phyloP scores from a whole-genome alignment of 2,888 invertebrate species.

The Glyphotaelius pellucidus region DNA sequence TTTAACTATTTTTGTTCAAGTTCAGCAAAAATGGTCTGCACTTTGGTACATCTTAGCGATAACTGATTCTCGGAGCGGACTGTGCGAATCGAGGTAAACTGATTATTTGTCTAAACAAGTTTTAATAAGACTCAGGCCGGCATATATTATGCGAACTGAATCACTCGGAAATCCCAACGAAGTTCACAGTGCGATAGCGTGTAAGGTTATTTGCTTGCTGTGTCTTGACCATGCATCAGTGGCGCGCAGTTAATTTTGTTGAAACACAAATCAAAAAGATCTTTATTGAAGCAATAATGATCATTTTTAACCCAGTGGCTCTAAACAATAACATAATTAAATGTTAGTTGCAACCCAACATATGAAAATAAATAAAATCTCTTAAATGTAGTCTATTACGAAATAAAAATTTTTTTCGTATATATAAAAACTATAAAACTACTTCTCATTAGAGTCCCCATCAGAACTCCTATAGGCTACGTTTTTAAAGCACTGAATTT shows the following conservation, averaged over 20 bases:
- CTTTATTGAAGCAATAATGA: not conserved
- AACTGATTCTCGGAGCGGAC: not conserved
- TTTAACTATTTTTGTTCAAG: not conserved
- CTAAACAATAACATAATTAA: too few relatives aligned
- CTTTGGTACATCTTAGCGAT: not conserved
- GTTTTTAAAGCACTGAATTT: too few relatives aligned
- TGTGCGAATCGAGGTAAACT: not conserved
- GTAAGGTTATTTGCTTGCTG: not conserved
- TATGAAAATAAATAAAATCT: too few relatives aligned
- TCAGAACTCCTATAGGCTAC: too few relatives aligned
- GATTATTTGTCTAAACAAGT: not conserved
- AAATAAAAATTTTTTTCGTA: too few relatives aligned
- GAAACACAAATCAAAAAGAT: not conserved
- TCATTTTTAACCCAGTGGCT: too few relatives aligned
- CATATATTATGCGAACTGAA: not conserved
- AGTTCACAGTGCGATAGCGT: not conserved
- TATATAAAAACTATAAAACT: too few relatives aligned
- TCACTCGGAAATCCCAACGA: constrained; percentile 21
- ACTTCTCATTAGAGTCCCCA: too few relatives aligned
- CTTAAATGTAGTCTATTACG: too few relatives aligned
- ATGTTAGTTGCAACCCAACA: too few relatives aligned
- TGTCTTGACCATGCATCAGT: not conserved
- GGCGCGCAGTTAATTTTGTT: not conserved
- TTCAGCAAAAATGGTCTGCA: not conserved
- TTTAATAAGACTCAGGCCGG: not conserved